Evolutionary conservation across 2,888 invertebrate genomes (phyloP), one percentile per base, ranked within the genome.

Genomic region (Anaspis maculata): DNA sequence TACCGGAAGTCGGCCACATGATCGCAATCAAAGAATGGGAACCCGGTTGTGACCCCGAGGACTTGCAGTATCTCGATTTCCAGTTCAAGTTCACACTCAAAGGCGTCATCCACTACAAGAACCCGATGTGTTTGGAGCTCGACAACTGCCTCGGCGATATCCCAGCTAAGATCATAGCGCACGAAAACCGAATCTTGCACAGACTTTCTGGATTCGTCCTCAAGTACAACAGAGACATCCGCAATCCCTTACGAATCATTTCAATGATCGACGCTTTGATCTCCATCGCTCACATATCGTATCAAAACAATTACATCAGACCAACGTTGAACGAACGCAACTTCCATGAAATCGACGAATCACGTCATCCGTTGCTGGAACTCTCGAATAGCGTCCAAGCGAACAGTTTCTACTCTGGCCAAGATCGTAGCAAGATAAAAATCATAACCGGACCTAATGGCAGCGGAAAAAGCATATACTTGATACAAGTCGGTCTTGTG

Each of bases 361-460:
- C 87, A 3, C 69, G 81, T 28, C 91, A 94, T 59, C 86, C 89
- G 0, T 66, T 94, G 15, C 76, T 83, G 49, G 81, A 86, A 46
- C 48, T 65, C 43, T 74, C 74, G 13, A 70, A 73, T 32, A 71
- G 70, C 42, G 86, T 81, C 57, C 82, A 90, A 2, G 73, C 85
- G 0, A 91, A 91, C 59, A 76, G 83, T 52, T 72, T 75, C 4
- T 57, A 64, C 36, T 82, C 82, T 32, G 74, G 76, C 0, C 56
- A 65, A 15, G 13, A 30, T 1, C 64, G 68, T 4, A 74, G 74
- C 10, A 63, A 68, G 7, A 73, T 92, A 13, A 85, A 84, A 58
- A 73, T 95, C 28, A 66, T 94, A 3, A 89, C 88, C 0, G 94
- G 92, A 1, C 88, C 94, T 0, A 95, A 94, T 63, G 80, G 87